Percentiles rank a stretch among this genome's conserved stretches.
These are phyloP conservation scores for Heloderma charlesbogerti DNA, from an alignment of 2,113 vertebrate genomes.

Conservation along the genomic window DNA sequence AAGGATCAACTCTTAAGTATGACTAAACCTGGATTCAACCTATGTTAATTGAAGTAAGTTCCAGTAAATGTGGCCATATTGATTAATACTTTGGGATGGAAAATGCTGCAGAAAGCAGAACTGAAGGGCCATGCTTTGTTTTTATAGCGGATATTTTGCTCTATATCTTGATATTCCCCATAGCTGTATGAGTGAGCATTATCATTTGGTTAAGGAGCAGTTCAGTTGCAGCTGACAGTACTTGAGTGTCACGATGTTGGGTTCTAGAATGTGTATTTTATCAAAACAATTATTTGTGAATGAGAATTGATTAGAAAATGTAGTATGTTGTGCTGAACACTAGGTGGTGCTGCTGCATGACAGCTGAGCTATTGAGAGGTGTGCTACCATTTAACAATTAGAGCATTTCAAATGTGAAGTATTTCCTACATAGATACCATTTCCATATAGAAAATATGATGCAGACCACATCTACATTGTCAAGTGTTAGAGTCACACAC, in stretches of 20 bases:
- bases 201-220: neutral
- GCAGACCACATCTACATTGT: neutral
- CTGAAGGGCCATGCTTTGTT: neutral
- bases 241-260: neutral
- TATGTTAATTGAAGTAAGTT: neutral
- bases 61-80: neutral
- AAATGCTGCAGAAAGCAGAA: neutral
- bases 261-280: neutral
- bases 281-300: neutral
- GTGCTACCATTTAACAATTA: conserved; percentile 15
- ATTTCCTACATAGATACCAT: neutral
- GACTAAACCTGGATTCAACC: too few relatives aligned
- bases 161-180: neutral
- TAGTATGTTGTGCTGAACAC: conserved; percentile 64
- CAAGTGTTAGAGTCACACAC: neutral
- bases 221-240: neutral
- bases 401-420: neutral
- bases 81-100: neutral
- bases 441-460: neutral
- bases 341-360: conserved; percentile 78
- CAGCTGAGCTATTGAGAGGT: conserved; percentile 22
- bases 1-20: too few relatives aligned
- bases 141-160: neutral
- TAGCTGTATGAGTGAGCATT: neutral
- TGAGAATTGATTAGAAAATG: neutral